Evolutionary conservation across 2,113 vertebrate species (phyloP).

Genomic region (Trematocara variabile): DNA sequence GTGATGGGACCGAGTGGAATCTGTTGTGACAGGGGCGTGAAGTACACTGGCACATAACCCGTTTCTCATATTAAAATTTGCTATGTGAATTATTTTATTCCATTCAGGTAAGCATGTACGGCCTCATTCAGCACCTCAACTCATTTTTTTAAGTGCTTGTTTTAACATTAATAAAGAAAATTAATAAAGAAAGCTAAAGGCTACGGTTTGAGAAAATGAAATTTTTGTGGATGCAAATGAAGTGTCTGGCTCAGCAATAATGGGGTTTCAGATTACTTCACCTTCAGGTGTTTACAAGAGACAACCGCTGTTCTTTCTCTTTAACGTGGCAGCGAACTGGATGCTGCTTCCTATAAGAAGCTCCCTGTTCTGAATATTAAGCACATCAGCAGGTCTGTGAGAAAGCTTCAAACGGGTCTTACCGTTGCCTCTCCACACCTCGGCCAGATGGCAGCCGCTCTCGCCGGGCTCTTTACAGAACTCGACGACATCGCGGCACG

Average conservation of each 20-base stretch:
- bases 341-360: not conserved
- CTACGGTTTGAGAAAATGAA: not conserved
- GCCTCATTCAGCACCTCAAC: not conserved
- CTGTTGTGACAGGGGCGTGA: constrained; percentile 41
- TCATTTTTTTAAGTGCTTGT: not conserved
- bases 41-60: not conserved
- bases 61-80: not conserved
- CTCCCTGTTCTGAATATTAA: not conserved
- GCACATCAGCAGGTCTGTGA: not conserved
- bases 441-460: constrained; percentile 94
- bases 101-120: not conserved
- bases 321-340: not conserved
- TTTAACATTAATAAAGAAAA: not conserved
- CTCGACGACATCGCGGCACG: constrained; percentile 94
- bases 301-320: not conserved
- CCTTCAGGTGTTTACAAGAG: not conserved
- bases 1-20: constrained; percentile 17
- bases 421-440: constrained; percentile 98
- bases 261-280: not conserved
- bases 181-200: not conserved
- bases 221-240: not conserved
- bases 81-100: not conserved
- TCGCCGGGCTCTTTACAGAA: constrained; percentile 98
- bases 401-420: constrained; percentile 15
- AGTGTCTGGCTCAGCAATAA: not conserved